These are phyloP conservation scores for Drosophila chauvacae DNA, from an alignment of 1,140 invertebrate species.

Conservation along the genomic window DNA sequence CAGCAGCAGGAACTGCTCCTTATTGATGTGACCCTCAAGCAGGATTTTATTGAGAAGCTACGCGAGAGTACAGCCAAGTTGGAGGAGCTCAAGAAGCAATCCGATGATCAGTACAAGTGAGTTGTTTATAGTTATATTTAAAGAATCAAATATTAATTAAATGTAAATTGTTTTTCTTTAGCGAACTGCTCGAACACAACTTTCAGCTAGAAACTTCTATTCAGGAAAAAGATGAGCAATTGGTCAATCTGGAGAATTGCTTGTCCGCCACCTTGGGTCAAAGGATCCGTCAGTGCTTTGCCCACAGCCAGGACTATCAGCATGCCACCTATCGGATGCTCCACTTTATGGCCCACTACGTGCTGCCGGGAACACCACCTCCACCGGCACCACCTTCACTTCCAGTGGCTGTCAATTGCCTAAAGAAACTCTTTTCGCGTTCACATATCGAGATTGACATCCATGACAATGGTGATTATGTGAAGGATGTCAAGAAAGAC, in stretches of 20 bases:
- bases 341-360: conserved; percentile 69
- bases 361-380: conserved; percentile 63
- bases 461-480: not conserved
- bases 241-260: conserved; percentile 61
- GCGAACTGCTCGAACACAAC: conserved; percentile 38
- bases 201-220: conserved; percentile 18
- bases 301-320: conserved; percentile 54
- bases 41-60: conserved; percentile 24
- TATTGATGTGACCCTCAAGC: conserved; percentile 24
- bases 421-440: conserved; percentile 37
- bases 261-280: conserved; percentile 72
- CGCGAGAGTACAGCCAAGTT: conserved; percentile 24
- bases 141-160: not conserved
- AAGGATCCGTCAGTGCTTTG: conserved; percentile 64
- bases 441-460: not conserved
- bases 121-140: not conserved
- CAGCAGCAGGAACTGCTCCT: conserved; percentile 21
- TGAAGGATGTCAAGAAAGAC: not conserved
- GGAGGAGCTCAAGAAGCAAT: conserved; percentile 19
- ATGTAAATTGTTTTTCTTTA: not conserved
- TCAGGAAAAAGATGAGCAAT: conserved; percentile 47
- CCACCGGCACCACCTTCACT: conserved; percentile 23
- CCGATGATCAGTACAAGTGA: conserved; percentile 44
- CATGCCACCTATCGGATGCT: conserved; percentile 65
- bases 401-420: conserved; percentile 31